These are phyloP conservation scores for Choristoneura rosaceana DNA, from an alignment of 2,888 invertebrate genomes.

Conservation along the genomic window DNA sequence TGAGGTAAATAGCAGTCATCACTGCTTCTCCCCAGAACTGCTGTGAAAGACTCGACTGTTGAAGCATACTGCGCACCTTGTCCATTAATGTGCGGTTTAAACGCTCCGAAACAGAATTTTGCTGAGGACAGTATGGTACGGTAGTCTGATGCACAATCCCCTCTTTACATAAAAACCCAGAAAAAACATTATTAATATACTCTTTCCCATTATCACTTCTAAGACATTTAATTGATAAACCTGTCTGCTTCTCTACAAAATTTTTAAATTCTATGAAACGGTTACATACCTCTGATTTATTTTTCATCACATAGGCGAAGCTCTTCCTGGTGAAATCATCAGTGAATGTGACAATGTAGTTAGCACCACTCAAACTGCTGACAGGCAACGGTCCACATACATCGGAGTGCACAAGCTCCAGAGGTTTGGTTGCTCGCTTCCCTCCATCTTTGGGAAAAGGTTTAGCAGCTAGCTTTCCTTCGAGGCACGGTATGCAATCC, in stretches of 20 bases:
- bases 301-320: neutral
- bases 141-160: neutral
- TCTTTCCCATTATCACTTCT: neutral
- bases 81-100: neutral
- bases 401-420: no score
- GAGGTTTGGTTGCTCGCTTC: no score
- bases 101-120: neutral
- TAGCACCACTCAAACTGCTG: no score
- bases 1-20: no score
- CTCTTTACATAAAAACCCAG: neutral
- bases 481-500: neutral
- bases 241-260: neutral
- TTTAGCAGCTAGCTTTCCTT: neutral
- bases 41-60: neutral
- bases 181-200: neutral
- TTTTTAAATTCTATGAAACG: conserved; percentile 8
- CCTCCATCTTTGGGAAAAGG: neutral
- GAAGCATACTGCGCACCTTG: neutral
- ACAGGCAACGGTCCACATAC: no score
- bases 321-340: neutral
- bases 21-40: no score
- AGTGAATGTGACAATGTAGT: no score
- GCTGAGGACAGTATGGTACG: neutral
- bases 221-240: no score
- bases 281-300: conserved; percentile 3